Base-by-base conservation (phyloP, 2,113 vertebrate genomes). In the Melanostigma gelatinosum region DNA sequence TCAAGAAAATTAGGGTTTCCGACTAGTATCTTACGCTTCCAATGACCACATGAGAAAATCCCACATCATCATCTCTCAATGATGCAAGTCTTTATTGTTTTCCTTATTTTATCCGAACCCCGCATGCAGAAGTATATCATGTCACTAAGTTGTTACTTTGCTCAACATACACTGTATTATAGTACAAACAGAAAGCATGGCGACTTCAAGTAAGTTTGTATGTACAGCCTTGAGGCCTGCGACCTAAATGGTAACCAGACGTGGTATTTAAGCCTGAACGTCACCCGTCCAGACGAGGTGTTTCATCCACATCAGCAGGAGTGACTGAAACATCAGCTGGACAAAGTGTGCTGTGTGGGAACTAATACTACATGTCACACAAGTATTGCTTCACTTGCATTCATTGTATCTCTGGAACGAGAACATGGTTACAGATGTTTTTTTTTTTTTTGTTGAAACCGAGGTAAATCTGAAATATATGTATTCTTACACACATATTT, bases 391-490 rank as follows among this genome's bases (percentile, higher is more conserved):
- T 72, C 38, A 77, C 57, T 83, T 91, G 89, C 83, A 82, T 86
- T 87, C 40, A 60, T 52, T 50, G 32, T 42, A 75, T 84, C 87
- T 85, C 72, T 87, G 63, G 72, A 76, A 78, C 9, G 58, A 86
- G 68, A 81, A 74, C 79, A 80, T 75, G 79, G 86, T 82, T 77
- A 87, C 79, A 66, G 52, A 75, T 62, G 64, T 77, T 63, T 32
- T 32, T 24, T 38, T 29, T 18, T 5, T 34, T 34, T 4, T n/a
- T 71, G 83, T 92, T 95, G 67, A 73, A 92, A 95, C 93, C 97
- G 96, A 97, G 96, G 97, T 98, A 96, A 96, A 96, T 96, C 93
- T 57, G 42, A 93, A 87, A 79, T 22, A 64, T 13, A 42, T 13
- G 20, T 72, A 77, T 85, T 83, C 32, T 24, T 69, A 46, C 60